phyloP scores from a whole-genome alignment of 1,140 invertebrate species.

The Drosophila baimaii region DNA sequence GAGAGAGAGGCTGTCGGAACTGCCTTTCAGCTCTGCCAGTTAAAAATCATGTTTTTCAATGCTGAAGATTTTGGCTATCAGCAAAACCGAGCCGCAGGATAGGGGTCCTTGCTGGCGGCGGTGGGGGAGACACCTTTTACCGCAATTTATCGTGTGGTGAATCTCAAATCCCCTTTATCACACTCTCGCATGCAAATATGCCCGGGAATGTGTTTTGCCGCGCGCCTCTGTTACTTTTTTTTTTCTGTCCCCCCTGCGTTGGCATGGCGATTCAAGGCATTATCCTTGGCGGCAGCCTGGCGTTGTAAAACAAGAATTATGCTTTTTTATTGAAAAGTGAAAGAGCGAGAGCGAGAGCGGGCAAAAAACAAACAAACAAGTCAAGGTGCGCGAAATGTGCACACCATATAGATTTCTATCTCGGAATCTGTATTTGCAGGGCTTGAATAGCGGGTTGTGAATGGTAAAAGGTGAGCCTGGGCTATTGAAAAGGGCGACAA shows the following conservation, averaged over 20 bases:
- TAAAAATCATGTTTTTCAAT: conserved; percentile 81
- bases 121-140: conserved; percentile 70
- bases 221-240: conserved; percentile 1
- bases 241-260: conserved; percentile 20
- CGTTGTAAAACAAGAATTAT: conserved; percentile 69
- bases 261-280: conserved; percentile 58
- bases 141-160: conserved; percentile 76
- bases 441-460: conserved; percentile 3
- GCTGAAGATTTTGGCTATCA: conserved; percentile 68
- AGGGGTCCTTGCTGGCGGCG: conserved; percentile 7
- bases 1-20: conserved; percentile 34
- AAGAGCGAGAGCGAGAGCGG: neutral
- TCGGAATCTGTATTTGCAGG: conserved; percentile 37
- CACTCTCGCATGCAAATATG: conserved; percentile 39
- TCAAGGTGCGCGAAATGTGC: conserved; percentile 56
- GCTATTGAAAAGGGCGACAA: conserved; percentile 16
- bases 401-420: conserved; percentile 47
- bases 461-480: conserved; percentile 9
- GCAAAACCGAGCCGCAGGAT: conserved; percentile 43
- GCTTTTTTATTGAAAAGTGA: conserved; percentile 61
- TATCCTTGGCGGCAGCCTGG: conserved; percentile 39
- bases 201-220: conserved; percentile 15
- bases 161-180: conserved; percentile 69
- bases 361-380: conserved; percentile 24
- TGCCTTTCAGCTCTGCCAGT: conserved; percentile 69